Evolutionary conservation across 2,113 vertebrate genomes (phyloP), one percentile per base, ranked within the genome.

Genomic region (Centrocercus urophasianus): DNA sequence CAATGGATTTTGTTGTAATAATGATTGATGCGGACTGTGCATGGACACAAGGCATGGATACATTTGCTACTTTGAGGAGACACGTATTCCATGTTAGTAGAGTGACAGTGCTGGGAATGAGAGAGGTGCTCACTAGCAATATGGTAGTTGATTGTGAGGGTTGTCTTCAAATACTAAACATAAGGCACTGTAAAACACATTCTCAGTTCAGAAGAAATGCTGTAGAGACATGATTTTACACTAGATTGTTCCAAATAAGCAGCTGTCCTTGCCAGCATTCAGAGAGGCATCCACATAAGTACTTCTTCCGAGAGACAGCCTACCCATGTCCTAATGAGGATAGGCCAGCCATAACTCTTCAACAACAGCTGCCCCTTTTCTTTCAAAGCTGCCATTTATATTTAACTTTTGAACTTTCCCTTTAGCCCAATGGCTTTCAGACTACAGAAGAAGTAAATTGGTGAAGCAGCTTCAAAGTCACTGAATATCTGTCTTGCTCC

Each of bases 221-320:
- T 61, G 60, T 6, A 52, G 24, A 43, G 21, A 56, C 10, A 2
- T 4, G 10, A 17, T 4, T 60, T 79, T 70, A 32, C 54, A 52
- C 9, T 0, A 0, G 20, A 47, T 54, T 48, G 52, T 11, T n/a
- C 28, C 34, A 47, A 36, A 36, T 50, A 45, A 79, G 34, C 48
- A 80, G 34, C 57, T 86, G 28, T 36, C 17, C n/a, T n/a, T 42
- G 18, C 3, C 27, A 84, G 43, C 21, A 16, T 2, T 2, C 34
- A 65, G 11, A 16, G 45, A 69, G 50, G 64, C 56, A 75, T 19
- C 16, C 18, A 21, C 0, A 6, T 14, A 34, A 18, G 0, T 18
- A 13, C 20, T 57, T 85, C n/a, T 57, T 32, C 73, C 6, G 19
- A 56, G 40, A 69, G 22, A 10, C 10, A 34, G 25, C 36, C 38